Evolutionary conservation across 2,888 invertebrate genomes (phyloP).

Genomic region (Dasypolia templi): DNA sequence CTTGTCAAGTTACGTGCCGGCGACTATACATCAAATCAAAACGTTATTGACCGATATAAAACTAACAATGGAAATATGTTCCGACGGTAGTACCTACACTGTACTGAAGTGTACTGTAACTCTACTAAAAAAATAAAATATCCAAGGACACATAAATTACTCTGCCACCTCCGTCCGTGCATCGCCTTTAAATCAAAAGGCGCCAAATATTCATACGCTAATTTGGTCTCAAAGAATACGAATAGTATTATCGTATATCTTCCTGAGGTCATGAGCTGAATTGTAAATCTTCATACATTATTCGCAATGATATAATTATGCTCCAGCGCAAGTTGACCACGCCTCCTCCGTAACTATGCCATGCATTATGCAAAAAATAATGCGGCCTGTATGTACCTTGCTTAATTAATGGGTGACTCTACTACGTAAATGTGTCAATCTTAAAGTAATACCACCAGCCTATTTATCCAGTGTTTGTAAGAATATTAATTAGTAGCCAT

Average conservation of each 20-base stretch:
- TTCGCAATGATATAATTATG: slow-evolving; percentile 70
- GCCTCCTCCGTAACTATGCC: slow-evolving; percentile 48
- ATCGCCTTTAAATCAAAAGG: slow-evolving; percentile 69
- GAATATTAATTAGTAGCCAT: slow-evolving; percentile 26
- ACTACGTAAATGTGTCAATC: slow-evolving; percentile 11
- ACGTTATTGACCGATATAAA: slow-evolving; percentile 45
- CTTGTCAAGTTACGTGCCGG: no score
- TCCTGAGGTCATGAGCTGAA: slow-evolving; percentile 73
- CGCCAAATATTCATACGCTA: slow-evolving; percentile 72
- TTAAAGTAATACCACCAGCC: not conserved
- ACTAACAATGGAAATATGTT: slow-evolving; percentile 35
- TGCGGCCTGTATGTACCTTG: not conserved
- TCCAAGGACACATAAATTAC: slow-evolving; percentile 44
- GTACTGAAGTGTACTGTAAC: not conserved
- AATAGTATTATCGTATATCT: slow-evolving; percentile 67
- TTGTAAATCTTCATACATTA: slow-evolving; percentile 66
- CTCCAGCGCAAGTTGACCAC: slow-evolving; percentile 55
- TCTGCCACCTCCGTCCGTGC: slow-evolving; percentile 21
- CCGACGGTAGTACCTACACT: not conserved
- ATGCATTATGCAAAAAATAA: slow-evolving; percentile 27
- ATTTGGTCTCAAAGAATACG: slow-evolving; percentile 68
- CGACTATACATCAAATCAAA: slow-evolving; percentile 15
- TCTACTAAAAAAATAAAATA: slow-evolving; percentile 31
- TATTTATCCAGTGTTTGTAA: slow-evolving; percentile 28
- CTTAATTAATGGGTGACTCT: not conserved